Evolutionary conservation across 2,113 vertebrate genomes (phyloP).

Genomic region (Lycocorax pyrrhopterus): DNA sequence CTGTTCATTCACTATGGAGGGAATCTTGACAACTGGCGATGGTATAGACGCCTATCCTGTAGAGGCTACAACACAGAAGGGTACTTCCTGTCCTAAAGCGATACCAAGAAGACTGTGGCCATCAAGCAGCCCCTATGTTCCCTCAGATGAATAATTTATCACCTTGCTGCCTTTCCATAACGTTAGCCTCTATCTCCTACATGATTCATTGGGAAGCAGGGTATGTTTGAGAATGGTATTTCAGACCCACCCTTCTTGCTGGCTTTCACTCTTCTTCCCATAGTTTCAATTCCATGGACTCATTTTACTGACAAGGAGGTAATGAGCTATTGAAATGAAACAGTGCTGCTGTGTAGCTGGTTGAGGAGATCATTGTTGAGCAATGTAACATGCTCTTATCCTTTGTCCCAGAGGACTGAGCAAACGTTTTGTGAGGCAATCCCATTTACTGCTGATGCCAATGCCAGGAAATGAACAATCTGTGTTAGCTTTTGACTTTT

Average conservation of each 20-base stretch:
- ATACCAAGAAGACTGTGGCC: not conserved
- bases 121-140: not conserved
- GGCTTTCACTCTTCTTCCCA: conserved; percentile 16
- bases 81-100: not conserved
- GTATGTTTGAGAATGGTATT: not conserved
- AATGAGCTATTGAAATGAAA: conserved; percentile 27
- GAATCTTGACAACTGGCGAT: not conserved
- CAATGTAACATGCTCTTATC: conserved; percentile 36
- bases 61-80: not conserved
- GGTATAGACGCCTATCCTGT: not conserved
- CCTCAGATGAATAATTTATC: not conserved
- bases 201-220: not conserved
- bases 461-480: conserved; percentile 61
- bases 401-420: conserved; percentile 52
- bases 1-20: not conserved
- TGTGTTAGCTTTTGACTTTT: conserved; percentile 57
- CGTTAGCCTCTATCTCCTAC: not conserved
- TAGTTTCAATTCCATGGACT: not conserved
- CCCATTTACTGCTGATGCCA: conserved; percentile 45
- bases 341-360: not conserved
- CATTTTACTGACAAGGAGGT: conserved; percentile 24
- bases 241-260: not conserved
- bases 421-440: conserved; percentile 53
- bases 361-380: conserved; percentile 51
- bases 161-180: not conserved